Base-by-base conservation (phyloP, 2,113 vertebrate species). In the Coregonus clupeaformis region DNA sequence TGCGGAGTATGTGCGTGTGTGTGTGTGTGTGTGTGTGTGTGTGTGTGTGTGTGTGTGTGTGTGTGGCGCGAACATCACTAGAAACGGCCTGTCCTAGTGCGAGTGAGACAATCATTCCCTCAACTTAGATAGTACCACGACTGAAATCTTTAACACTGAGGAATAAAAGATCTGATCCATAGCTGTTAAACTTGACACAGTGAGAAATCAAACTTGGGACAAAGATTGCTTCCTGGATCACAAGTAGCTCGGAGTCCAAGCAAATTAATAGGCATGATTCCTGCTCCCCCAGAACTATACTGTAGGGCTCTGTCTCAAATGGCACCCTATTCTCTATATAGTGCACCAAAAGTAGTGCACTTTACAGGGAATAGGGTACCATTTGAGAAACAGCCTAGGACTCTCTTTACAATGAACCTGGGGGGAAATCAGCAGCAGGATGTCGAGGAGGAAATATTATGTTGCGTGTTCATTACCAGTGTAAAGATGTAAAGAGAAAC, bases 171-270 rank as follows among this genome's bases (percentile, higher is more conserved):
- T n/a, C n/a, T n/a, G n/a, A n/a, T n/a, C n/a, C n/a, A n/a, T n/a
- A 32, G 16, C 16, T 25, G 22, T 18, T 66, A 18, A 3, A 25
- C n/a, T 4, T 29, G 27, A 65, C 22, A 16, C 16, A 76, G 73
- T 73, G 49, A 81, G 57, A 73, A 67, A 73, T 75, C 76, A 75
- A 49, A 14, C 62, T 71, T 80, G 27, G 71, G 59, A 65, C 73
- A 16, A 20, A 42, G 64, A 36, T n/a, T n/a, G 9, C 30, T 67
- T 36, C 29, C 64, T 67, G 64, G 27, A 20, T 67, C 64, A 32
- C 27, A 67, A 20, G 18, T 20, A 36, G 16, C 30, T 32, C 6
- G 0, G 12, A 16, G 14, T 18, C 29, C 18, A 32, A 67, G 63
- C 18, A 5, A 65, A 52, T 71, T 14, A 68, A 12, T 30, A 75